Evolutionary conservation across 2,888 invertebrate genomes (phyloP).

Genomic region (Ferdinandea cuprea): DNA sequence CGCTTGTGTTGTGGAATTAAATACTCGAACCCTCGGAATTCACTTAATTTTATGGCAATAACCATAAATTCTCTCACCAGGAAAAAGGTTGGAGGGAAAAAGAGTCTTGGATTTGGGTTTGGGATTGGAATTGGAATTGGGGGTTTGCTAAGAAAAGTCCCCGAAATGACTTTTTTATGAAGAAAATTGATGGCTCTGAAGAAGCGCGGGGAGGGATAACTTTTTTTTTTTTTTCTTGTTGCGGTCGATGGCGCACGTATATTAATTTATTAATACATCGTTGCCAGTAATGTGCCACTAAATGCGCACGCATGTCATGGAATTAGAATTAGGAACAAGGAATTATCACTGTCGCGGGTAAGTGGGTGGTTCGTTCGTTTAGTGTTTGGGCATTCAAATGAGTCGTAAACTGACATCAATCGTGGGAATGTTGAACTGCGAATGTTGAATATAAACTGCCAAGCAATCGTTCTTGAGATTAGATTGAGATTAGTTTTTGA

Average conservation of each 20-base stretch:
- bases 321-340: slow-evolving; percentile 22
- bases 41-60: slow-evolving; percentile 73
- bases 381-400: neutral
- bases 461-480: too few relatives aligned
- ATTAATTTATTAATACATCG: slow-evolving; percentile 56
- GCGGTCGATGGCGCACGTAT: slow-evolving; percentile 42
- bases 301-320: slow-evolving; percentile 47
- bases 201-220: neutral
- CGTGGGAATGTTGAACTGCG: too few relatives aligned
- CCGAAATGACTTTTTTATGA: slow-evolving; percentile 58
- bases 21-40: slow-evolving; percentile 55
- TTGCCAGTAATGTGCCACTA: slow-evolving; percentile 51
- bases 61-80: slow-evolving; percentile 64
- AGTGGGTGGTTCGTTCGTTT: neutral
- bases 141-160: slow-evolving; percentile 18
- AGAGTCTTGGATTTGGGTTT: slow-evolving; percentile 32
- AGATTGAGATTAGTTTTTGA: too few relatives aligned
- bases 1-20: slow-evolving; percentile 45
- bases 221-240: too few relatives aligned
- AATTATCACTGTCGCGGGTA: slow-evolving; percentile 2
- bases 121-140: neutral
- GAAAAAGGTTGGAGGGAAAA: slow-evolving; percentile 7
- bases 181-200: slow-evolving; percentile 32
- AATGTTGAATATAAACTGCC: too few relatives aligned
- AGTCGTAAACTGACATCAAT: too few relatives aligned